Conservation (phyloP, 2,113 vertebrate genomes). For the Gopherus evgoodei region DNA sequence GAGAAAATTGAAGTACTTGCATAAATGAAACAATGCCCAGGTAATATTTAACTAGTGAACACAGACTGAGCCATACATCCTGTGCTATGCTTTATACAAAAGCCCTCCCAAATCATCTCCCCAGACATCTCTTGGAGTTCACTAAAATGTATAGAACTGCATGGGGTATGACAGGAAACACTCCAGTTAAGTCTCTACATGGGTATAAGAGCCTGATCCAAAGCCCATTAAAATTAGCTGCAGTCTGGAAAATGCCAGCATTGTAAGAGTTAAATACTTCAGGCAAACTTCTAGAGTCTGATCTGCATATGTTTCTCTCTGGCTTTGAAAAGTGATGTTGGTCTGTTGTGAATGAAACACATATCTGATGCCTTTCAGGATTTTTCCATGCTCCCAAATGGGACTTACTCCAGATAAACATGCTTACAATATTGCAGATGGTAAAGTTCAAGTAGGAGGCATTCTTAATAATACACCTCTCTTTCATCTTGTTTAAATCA, state of each 20-base stretch:
- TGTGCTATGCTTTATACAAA: not conserved
- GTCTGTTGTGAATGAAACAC: not conserved
- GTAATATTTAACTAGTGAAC: not conserved
- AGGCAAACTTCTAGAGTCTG: not conserved
- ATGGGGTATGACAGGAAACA: not conserved
- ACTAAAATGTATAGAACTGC: not conserved
- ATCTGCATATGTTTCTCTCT: not conserved
- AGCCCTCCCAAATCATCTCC: not conserved
- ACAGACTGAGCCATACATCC: not conserved
- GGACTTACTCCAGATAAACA: not conserved
- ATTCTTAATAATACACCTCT: not conserved
- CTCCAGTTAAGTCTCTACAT: not conserved
- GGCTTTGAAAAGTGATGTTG: not conserved
- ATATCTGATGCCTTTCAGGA: not conserved
- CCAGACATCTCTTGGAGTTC: fast-evolving
- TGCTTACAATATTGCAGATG: not conserved
- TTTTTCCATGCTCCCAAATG: not conserved
- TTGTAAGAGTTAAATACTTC: not conserved
- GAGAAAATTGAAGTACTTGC: not conserved
- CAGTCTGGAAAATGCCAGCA: not conserved
- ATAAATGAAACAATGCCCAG: not conserved
- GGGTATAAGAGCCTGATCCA: not conserved
- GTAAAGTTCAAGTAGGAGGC: not conserved
- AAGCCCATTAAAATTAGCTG: not conserved
- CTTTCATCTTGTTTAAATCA: not conserved